Evolutionary conservation across 2,797 vertebrate genomes (phyloP).

Genomic region (Nannoperca obscura): DNA sequence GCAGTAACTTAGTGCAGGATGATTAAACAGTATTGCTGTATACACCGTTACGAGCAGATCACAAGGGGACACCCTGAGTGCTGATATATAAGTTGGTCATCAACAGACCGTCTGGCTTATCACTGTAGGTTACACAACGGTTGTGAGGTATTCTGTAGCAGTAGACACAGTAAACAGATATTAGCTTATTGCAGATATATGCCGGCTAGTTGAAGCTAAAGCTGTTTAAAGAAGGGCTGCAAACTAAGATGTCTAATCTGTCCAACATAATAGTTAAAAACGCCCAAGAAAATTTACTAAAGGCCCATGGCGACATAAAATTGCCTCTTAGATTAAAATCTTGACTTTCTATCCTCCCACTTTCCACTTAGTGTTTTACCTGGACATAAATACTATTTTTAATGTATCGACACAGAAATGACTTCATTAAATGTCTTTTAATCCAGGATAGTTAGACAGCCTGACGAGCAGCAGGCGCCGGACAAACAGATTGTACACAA

Average conservation of each 20-base stretch:
- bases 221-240: background rate
- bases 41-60: conserved; percentile 9
- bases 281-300: too few relatives aligned
- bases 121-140: conserved; percentile 10
- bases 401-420: background rate
- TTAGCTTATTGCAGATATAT: background rate
- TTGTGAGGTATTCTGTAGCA: background rate
- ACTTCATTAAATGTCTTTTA: conserved; percentile 34
- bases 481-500: conserved; percentile 61
- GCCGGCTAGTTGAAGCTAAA: background rate
- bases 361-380: background rate
- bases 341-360: background rate
- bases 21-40: conserved; percentile 2
- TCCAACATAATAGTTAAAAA: background rate
- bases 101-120: background rate
- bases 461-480: conserved; percentile 60
- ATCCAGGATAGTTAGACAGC: conserved; percentile 40
- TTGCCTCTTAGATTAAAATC: background rate
- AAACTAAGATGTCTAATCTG: background rate
- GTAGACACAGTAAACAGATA: background rate
- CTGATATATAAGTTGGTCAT: background rate
- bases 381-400: background rate
- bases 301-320: too few relatives aligned
- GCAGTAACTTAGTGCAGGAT: background rate
- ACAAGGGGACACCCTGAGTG: background rate